phyloP scores from a whole-genome alignment of 2,113 vertebrate species.

The Puffinus mauretanicus region DNA sequence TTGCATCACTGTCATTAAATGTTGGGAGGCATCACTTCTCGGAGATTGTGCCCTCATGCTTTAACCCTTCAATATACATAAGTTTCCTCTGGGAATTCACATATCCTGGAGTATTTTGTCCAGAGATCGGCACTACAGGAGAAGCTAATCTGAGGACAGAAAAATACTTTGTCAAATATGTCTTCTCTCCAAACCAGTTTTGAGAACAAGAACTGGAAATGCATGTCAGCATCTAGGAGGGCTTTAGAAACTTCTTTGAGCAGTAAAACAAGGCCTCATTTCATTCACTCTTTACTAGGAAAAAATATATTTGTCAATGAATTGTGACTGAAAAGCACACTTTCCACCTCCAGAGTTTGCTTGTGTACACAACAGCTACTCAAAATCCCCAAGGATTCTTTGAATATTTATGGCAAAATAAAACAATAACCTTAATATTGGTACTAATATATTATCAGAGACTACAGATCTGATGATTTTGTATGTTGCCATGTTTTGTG shows the following conservation, averaged over 20 bases:
- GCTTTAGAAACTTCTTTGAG: not conserved
- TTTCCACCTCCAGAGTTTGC: not conserved
- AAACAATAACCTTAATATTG: not conserved
- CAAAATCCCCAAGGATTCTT: not conserved
- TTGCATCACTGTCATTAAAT: not conserved
- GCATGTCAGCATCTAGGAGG: not conserved
- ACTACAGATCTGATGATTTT: not conserved
- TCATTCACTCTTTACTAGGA: not conserved
- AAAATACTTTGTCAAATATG: not conserved
- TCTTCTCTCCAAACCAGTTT: not conserved
- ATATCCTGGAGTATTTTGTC: not conserved
- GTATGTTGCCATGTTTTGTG: not conserved
- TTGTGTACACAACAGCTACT: not conserved
- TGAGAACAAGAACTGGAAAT: not conserved
- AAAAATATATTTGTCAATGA: not conserved
- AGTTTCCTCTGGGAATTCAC: not conserved
- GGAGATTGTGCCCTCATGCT: not conserved
- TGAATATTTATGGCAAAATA: not conserved
- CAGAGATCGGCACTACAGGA: not conserved
- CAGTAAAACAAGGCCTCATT: not conserved
- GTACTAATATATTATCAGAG: not conserved
- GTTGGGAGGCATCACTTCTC: not conserved
- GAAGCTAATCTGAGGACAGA: not conserved
- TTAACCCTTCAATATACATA: not conserved
- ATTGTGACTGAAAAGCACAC: not conserved